Evolutionary conservation across 2,888 invertebrate species (phyloP), one percentile per base, ranked within the genome.

Genomic region (Fragum sueziense): DNA sequence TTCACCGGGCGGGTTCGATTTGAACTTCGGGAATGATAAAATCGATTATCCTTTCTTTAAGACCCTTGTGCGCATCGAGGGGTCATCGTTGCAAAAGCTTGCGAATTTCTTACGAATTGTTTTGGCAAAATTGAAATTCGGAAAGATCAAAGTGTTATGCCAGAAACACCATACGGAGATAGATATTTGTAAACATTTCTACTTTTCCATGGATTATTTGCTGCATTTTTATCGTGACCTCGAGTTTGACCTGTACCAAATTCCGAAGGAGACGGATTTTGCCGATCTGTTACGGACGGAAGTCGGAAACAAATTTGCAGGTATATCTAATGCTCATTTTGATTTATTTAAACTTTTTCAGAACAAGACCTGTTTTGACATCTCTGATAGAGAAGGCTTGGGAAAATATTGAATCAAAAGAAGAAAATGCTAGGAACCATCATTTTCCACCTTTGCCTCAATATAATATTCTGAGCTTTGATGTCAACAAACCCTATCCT

Each of bases 11-110:
- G 84, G 80, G 2, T 59, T 84, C 29, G 47, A 62, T 54, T 25
- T 71, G 14, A 76, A 76, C 59, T 80, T 84, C 33, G 80, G 84
- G 22, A 41, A 72, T 11, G 59, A 80, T 33, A 84, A 81, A 69
- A 72, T 65, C 0, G 20, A 22, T 0, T 14, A 69, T 31, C n/a
- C 65, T 1, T 52, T 41, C 29, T 84, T 74, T 52, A 59, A 69
- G 22, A 76, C 80, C 0, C 51, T 84, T 22, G 75, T 84, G 17
- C 74, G 84, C 11, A 47, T 80, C 6, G 80, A 79, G 6, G 80
- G 80, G 6, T 29, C 74, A 0, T 76, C 67, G 9, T 65, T 72
- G 11, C 74, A 76, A 22, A 65, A 59, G 7, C 27, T 80, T 3
- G 59, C 47, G 0, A 17, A 29, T 3, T 61, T 67, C 27, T 37